phyloP scores from a whole-genome alignment of 2,797 vertebrate genomes.

The Cephalopachus bancanus region DNA sequence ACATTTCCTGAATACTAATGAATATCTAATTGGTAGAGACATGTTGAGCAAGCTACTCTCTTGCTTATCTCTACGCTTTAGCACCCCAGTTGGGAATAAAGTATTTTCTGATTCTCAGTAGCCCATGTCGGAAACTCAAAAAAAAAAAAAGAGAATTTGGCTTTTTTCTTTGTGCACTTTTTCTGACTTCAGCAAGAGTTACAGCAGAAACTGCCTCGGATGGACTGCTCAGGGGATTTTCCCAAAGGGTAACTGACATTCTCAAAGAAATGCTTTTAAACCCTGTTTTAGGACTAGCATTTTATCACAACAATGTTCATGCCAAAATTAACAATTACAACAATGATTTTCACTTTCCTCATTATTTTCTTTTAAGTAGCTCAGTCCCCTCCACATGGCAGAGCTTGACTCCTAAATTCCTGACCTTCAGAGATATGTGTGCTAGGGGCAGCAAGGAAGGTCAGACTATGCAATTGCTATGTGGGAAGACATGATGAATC shows the following conservation, averaged over 20 bases:
- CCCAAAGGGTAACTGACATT: neutral
- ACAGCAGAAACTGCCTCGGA: neutral
- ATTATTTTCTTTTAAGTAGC: neutral
- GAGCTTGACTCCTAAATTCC: neutral
- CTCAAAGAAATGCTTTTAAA: neutral
- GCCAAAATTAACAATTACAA: neutral
- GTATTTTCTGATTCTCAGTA: neutral
- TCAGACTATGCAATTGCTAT: neutral
- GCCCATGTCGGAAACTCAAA: neutral
- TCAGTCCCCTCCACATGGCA: neutral
- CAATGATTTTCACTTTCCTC: neutral
- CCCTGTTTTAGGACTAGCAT: neutral
- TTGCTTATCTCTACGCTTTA: neutral
- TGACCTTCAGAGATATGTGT: neutral
- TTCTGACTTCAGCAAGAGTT: neutral
- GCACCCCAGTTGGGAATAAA: no score
- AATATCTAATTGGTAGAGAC: neutral
- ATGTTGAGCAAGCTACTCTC: neutral
- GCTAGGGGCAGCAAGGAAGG: accelerated
- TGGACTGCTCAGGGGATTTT: neutral
- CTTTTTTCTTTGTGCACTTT: neutral
- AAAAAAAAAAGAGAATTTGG: neutral
- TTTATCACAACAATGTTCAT: neutral
- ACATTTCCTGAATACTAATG: neutral
- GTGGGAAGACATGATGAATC: neutral